phyloP scores from a whole-genome alignment of 2,113 vertebrate genomes.

The Sphyrna mokarran region DNA sequence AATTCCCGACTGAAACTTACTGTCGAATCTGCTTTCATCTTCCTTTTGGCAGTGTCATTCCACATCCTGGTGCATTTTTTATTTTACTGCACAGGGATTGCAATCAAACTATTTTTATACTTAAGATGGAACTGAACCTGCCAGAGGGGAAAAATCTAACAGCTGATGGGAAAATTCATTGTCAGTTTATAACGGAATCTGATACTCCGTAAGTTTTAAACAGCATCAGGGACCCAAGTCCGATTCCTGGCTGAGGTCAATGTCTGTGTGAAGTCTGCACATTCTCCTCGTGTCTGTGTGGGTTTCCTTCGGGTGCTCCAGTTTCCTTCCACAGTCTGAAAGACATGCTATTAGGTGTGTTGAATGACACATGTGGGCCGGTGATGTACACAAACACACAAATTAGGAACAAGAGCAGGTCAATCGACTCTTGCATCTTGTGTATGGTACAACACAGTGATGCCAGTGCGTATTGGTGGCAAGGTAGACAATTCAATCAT shows the following conservation, averaged over 20 bases:
- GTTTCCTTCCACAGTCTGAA: too few species aligned
- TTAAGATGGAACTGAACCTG: neutral
- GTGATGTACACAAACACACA: neutral
- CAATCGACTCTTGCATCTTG: too few species aligned
- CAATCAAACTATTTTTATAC: neutral
- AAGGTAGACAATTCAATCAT: neutral
- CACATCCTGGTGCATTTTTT: neutral
- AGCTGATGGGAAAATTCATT: neutral
- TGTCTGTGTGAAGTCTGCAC: too few species aligned
- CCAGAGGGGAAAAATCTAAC: neutral
- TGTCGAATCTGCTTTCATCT: neutral
- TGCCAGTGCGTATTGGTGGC: neutral
- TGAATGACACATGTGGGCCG: neutral
- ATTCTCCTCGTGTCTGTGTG: too few species aligned
- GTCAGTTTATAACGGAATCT: neutral
- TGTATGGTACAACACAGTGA: too few species aligned
- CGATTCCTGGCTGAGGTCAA: too few species aligned
- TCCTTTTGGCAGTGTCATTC: neutral
- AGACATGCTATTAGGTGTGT: too few species aligned
- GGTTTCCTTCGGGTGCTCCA: too few species aligned
- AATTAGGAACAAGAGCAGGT: neutral
- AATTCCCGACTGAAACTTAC: neutral
- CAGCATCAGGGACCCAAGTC: too few species aligned
- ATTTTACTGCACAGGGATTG: neutral
- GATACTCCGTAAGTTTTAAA: neutral